Conservation (phyloP, 2,888 invertebrate species). For the Halocaridina rubra region DNA sequence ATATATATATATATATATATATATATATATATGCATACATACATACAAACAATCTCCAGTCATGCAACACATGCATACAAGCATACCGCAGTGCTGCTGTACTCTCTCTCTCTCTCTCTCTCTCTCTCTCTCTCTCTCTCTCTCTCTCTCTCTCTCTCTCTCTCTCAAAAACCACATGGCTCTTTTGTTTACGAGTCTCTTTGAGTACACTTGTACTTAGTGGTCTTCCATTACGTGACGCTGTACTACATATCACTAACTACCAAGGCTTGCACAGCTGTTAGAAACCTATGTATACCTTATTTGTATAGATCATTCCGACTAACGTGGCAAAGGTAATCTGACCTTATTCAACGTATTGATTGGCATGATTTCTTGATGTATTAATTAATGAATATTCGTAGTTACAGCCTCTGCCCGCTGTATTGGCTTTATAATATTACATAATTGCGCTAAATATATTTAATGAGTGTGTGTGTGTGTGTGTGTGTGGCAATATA, state of each 20-base stretch:
- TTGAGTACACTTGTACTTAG: not conserved
- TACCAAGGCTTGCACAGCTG: too few species aligned
- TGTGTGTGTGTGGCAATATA: not conserved
- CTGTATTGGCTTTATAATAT: too few species aligned
- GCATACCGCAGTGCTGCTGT: not conserved
- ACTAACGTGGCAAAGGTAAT: too few species aligned
- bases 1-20: not conserved
- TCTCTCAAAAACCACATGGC: not conserved
- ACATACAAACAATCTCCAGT: not conserved
- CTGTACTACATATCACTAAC: too few species aligned
- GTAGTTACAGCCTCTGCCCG: too few species aligned
- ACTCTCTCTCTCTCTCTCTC: not conserved
- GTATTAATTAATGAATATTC: too few species aligned
- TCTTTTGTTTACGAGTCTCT: not conserved
- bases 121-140: not conserved
- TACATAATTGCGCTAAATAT: not conserved
- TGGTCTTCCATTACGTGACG: too few species aligned
- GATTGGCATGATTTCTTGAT: too few species aligned
- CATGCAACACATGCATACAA: not conserved
- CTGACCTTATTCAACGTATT: too few species aligned
- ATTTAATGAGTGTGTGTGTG: not conserved
- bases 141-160: not conserved
- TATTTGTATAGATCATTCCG: too few species aligned
- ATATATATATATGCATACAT: not conserved
- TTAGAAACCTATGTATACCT: too few species aligned